Conservation (phyloP, 53 echinoderm and acorn worm genomes). For the Pentamera pediparva region DNA sequence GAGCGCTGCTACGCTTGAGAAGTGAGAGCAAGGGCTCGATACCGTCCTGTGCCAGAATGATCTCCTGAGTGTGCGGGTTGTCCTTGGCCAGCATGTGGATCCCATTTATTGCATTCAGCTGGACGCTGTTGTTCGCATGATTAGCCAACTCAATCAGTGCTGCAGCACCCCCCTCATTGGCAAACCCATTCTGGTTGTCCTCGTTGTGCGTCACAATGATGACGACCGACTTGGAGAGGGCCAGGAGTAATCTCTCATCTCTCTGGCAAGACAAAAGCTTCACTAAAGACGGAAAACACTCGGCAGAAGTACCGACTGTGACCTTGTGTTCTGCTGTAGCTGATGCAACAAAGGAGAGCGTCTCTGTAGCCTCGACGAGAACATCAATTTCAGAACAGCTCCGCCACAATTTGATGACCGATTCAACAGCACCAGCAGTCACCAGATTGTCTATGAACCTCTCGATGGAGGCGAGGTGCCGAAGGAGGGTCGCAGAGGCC, state of each 20-base stretch:
- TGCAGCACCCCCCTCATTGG: constrained; percentile 82
- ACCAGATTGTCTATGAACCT: constrained; percentile 60
- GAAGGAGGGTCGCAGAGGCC: constrained; percentile 65
- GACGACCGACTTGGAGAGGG: constrained; percentile 70
- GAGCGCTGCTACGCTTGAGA: constrained; percentile 75
- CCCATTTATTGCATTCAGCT: constrained; percentile 78
- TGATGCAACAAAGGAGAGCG: constrained; percentile 72
- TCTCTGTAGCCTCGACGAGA: constrained; percentile 73
- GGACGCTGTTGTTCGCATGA: constrained; percentile 57
- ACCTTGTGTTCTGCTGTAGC: constrained; percentile 59
- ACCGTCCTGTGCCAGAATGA: constrained; percentile 88
- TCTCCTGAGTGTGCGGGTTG: constrained; percentile 92
- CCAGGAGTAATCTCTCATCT: constrained; percentile 54
- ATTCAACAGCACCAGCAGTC: constrained; percentile 58
- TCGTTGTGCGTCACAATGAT: constrained; percentile 61
- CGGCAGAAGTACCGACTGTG: constrained; percentile 62
- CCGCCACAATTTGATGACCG: constrained; percentile 81
- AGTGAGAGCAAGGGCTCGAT: constrained; percentile 89
- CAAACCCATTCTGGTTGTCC: constrained; percentile 76
- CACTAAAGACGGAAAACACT: constrained; percentile 64
- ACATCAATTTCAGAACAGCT: constrained; percentile 59
- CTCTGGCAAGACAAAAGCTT: constrained; percentile 67
- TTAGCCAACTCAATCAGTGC: constrained; percentile 74
- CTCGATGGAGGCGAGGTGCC: constrained; percentile 59
- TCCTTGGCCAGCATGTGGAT: constrained; percentile 86